Base-by-base conservation (phyloP, 2,888 invertebrate genomes). In the Acholoe squamosa region DNA sequence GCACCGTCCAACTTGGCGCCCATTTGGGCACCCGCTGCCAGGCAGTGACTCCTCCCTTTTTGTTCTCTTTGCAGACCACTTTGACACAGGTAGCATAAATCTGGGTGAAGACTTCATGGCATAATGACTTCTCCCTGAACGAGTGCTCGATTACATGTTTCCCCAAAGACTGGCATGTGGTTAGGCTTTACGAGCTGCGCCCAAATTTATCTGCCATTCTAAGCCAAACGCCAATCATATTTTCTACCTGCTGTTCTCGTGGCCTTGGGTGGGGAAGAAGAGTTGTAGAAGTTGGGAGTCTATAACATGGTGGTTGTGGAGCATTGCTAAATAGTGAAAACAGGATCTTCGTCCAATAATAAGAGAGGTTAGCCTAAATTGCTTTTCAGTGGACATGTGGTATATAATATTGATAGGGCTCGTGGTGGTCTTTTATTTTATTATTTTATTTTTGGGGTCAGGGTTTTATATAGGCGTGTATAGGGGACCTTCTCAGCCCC, bases 101-200 rank as follows among this genome's bases (percentile, higher is more conserved):
- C 71, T 28, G 71, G 71, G 7, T 25, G 71, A 71, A 5, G 71
- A 25, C 71, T 71, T 71, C 71, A 71, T 71, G 71, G 71, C 71
- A 25, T 71, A 71, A 71, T 71, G 71, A 71, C 71, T 25, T 25
- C n/a, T 61, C 71, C 28, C 16, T n/a, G 71, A 28, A 71, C 71
- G 25, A 71, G 28, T 71, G 71, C 71, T 71, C 14, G 71, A 71
- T 71, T 71, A 28, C 71, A 71, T 28, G 71, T 71, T 71, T 71
- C 71, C 71, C 71, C 28, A 71, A 71, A 71, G 71, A 28, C 12
- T 71, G 71, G 28, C 71, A 71, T n/a, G 71, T 71, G 25, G 28
- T 19, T 7, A n/a, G 61, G 22, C 22, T n/a, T 61, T 61, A 61
- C 71, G 61, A 28, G 14, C 31, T 28, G 71, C 71, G 14, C 71